Evolutionary conservation across 2,888 invertebrate species (phyloP), one percentile per base, ranked within the genome.

Genomic region (Archaeoteleia sp.): DNA sequence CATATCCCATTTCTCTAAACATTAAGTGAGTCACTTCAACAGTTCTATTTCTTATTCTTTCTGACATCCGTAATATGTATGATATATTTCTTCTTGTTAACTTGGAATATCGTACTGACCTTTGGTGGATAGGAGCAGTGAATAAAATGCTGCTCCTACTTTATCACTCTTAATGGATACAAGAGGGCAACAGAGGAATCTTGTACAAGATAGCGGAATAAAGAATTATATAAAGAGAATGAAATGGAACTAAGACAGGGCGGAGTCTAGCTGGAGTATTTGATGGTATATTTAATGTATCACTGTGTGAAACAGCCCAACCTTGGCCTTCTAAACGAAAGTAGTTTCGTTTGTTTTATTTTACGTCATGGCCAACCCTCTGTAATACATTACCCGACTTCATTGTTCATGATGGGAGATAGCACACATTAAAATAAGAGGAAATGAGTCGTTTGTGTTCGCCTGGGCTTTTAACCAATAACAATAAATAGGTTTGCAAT

Each of bases 81-180:
- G 9, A 55, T 23, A 13, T 15, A 29, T 45, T 45, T 39, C 20
- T 8, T n/a, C n/a, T 30, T 3, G 25, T 20, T n/a, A n/a, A 10
- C 17, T 34, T 8, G 35, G 40, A 34, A 17, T 6, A 10, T 37
- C 49, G 12, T 27, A 8, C 27, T 37, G 51, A 60, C 49, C 53
- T 40, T 46, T 42, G 23, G 42, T 29, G 12, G 12, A 43, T n/a
- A n/a, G 42, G 48, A 46, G 45, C 55, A 43, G 46, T 43, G 42
- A 72, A 73, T 73, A 70, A 61, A 76, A 65, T 66, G 70, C 70
- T 73, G 69, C 63, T 55, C 60, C 73, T 70, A 71, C 67, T 78
- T 73, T 58, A 73, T 78, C 76, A 71, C 70, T 34, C 43, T 43
- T 76, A 75, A 75, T 71, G 76, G 71, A 68, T 70, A 71, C 65